Evolutionary conservation across 2,113 vertebrate genomes (phyloP).

Genomic region (Hypanus sabinus): DNA sequence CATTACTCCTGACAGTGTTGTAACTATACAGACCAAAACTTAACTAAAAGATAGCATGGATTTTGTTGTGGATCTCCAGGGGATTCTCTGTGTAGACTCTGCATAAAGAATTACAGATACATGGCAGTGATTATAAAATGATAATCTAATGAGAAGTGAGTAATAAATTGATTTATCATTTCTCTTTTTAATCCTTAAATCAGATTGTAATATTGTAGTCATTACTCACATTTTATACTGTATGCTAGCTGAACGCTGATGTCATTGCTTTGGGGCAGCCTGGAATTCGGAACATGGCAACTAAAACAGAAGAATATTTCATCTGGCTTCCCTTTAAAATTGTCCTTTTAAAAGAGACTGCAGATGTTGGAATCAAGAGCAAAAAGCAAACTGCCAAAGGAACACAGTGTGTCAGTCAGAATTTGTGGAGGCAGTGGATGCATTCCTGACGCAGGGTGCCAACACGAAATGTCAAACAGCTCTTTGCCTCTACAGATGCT

Average conservation of each 20-base stretch:
- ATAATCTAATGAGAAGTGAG: background rate
- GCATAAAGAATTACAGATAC: background rate
- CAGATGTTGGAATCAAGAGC: too few relatives aligned
- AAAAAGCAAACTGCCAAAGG: too few relatives aligned
- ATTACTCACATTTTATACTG: background rate
- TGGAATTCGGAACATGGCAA: background rate
- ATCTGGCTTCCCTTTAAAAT: background rate
- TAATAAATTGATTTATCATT: constrained; percentile 9
- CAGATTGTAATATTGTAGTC: background rate
- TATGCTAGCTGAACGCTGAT: background rate
- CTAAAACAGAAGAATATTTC: background rate
- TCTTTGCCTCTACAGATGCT: too few relatives aligned
- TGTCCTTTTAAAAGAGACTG: too few relatives aligned
- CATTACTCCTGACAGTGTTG: background rate
- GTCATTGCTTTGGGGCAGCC: background rate
- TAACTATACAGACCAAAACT: background rate
- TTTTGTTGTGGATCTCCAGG: background rate
- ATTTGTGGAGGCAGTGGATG: too few relatives aligned
- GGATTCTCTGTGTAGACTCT: background rate
- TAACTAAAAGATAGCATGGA: background rate
- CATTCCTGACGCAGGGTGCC: too few relatives aligned
- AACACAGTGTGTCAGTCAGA: too few relatives aligned
- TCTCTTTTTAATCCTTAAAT: background rate
- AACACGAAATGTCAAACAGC: too few relatives aligned
- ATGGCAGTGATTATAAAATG: background rate